Evolutionary conservation across 30 jellyfish, hydroid and myxozoan genomes (phyloP).

Genomic region (Hydractinia echinata): DNA sequence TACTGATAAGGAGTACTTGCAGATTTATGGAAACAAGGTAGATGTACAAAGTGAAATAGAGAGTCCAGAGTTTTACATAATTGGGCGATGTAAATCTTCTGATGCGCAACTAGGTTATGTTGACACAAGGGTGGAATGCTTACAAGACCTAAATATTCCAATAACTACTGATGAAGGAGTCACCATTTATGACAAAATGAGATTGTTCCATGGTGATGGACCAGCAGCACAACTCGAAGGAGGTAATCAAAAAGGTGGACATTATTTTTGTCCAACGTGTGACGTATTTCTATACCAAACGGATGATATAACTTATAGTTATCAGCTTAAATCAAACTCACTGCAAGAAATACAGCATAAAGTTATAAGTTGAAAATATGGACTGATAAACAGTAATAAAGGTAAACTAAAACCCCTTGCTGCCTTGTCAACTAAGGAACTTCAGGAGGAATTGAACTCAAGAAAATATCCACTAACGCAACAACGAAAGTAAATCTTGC

Average conservation of each 20-base stretch:
- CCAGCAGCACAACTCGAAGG: slow-evolving; percentile 28
- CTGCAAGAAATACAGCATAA: too few relatives aligned
- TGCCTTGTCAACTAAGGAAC: too few relatives aligned
- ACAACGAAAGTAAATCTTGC: too few relatives aligned
- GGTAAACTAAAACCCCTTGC: too few relatives aligned
- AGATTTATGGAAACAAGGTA: background rate
- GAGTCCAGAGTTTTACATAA: slow-evolving; percentile 11
- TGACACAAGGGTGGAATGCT: background rate
- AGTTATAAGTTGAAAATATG: too few relatives aligned
- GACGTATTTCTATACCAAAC: background rate
- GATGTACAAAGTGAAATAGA: slow-evolving; percentile 17
- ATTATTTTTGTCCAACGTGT: slow-evolving; percentile 14
- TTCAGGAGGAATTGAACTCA: too few relatives aligned
- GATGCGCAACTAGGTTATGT: slow-evolving; percentile 4
- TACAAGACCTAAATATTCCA: background rate
- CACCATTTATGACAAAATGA: background rate
- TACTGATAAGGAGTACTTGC: background rate
- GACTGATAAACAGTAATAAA: too few relatives aligned
- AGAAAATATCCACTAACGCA: too few relatives aligned
- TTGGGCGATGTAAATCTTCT: slow-evolving; percentile 13
- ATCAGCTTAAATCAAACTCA: too few relatives aligned
- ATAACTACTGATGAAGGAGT: background rate
- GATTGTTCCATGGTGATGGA: slow-evolving; percentile 21
- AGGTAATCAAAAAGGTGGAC: slow-evolving; percentile 6
- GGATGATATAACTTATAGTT: too few relatives aligned